phyloP scores from a whole-genome alignment of 2,888 invertebrate genomes.

The Cyaniris semiargus region DNA sequence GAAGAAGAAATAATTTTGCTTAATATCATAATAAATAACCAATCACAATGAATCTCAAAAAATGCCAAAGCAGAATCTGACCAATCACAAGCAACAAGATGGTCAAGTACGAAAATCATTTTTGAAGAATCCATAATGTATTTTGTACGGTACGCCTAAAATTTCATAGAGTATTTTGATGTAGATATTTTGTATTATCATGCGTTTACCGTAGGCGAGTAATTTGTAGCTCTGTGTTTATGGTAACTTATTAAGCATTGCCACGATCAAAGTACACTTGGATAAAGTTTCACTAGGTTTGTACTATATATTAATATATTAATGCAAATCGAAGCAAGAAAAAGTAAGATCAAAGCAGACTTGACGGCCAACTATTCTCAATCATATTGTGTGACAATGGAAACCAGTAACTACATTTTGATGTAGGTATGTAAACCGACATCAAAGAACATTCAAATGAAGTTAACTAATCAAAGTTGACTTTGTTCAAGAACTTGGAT shows the following conservation, averaged over 20 bases:
- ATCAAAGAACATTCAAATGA: not conserved
- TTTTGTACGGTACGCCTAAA: not conserved
- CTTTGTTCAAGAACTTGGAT: not conserved
- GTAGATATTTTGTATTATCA: constrained; percentile 1
- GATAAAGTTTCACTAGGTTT: not conserved
- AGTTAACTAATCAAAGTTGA: not conserved
- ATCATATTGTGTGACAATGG: not conserved
- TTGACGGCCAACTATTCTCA: not conserved
- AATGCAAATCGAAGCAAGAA: not conserved
- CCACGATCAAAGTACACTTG: not conserved
- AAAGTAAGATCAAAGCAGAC: not conserved
- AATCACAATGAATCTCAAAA: constrained; percentile 10
- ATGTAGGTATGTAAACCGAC: not conserved
- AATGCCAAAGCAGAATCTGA: constrained; percentile 7
- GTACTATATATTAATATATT: too few species aligned
- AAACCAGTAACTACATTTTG: not conserved
- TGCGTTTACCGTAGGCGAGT: not conserved
- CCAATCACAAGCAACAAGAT: not conserved
- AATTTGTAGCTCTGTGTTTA: too few species aligned
- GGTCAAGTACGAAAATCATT: not conserved
- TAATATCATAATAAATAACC: not conserved
- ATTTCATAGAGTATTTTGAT: constrained; percentile 1
- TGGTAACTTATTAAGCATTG: not conserved
- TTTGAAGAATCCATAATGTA: not conserved
- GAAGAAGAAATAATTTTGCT: not conserved